Evolutionary conservation across 2,113 vertebrate species (phyloP).

Genomic region (Leucoraja erinaceus): DNA sequence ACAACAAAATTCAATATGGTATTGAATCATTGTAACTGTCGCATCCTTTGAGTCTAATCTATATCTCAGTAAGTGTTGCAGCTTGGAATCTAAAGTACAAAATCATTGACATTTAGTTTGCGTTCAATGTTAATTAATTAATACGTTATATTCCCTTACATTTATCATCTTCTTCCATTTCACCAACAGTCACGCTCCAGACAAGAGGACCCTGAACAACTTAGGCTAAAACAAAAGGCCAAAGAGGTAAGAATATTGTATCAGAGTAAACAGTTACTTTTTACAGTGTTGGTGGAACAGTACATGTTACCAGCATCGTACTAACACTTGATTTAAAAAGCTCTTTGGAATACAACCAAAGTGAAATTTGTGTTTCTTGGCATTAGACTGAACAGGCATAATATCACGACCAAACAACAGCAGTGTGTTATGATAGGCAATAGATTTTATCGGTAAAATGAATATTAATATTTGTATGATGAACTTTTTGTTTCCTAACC

Average conservation of each 20-base stretch:
- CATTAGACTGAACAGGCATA: neutral
- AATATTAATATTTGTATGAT: neutral
- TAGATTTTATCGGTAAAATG: neutral
- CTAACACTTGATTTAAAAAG: neutral
- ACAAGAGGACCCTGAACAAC: slow-evolving; percentile 86
- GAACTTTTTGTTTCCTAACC: neutral
- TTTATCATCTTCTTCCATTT: slow-evolving; percentile 11
- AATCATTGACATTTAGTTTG: neutral
- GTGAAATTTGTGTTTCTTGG: neutral
- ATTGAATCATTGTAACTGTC: too few relatives aligned
- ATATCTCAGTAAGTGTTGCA: neutral
- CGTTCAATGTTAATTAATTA: neutral
- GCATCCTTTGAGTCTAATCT: too few relatives aligned
- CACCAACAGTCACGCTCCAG: slow-evolving; percentile 74
- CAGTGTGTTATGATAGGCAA: neutral
- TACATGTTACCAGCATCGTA: neutral
- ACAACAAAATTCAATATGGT: too few relatives aligned
- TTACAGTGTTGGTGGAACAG: neutral
- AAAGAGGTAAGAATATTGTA: slow-evolving; percentile 68
- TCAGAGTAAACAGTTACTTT: neutral
- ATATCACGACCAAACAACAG: neutral
- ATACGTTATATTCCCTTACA: neutral
- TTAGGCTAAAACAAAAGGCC: slow-evolving; percentile 82
- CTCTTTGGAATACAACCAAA: neutral
- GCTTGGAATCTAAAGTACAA: neutral